These are phyloP conservation scores for Yponomeuta cagnagella DNA, from an alignment of 2,888 invertebrate species.

Conservation along the genomic window DNA sequence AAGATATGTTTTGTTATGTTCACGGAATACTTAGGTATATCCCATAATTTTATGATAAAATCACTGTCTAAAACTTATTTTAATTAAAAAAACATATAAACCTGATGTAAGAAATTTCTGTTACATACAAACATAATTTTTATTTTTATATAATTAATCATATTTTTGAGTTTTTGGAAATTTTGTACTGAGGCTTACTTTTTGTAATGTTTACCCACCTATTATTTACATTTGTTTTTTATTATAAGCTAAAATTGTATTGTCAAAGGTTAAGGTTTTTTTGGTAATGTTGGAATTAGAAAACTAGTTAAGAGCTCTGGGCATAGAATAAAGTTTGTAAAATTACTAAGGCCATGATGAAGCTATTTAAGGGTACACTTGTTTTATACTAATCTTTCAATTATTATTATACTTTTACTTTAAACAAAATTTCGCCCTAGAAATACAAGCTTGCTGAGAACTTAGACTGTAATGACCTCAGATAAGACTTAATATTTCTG, in stretches of 20 bases:
- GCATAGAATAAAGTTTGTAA: background rate
- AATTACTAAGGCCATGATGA: background rate
- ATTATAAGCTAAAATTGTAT: conserved; percentile 6
- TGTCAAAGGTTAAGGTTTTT: background rate
- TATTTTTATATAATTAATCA: background rate
- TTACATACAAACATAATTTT: background rate
- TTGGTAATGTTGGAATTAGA: conserved; percentile 8
- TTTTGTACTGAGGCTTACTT: conserved; percentile 12
- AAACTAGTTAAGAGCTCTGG: conserved; percentile 1
- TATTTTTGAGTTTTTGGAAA: background rate
- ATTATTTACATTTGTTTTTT: conserved; percentile 16
- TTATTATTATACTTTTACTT: too few species aligned
- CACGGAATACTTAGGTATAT: conserved; percentile 8
- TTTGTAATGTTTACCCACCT: conserved; percentile 14
- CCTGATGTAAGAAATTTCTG: background rate
- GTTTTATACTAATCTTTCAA: background rate
- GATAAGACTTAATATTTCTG: too few species aligned
- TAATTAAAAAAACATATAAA: background rate
- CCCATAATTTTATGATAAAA: conserved; percentile 6
- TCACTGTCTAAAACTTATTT: background rate
- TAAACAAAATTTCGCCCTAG: too few species aligned
- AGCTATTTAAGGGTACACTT: background rate
- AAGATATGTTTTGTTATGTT: conserved; percentile 40
- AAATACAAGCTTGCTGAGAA: too few species aligned
- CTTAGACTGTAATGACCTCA: too few species aligned